Evolutionary conservation across 2,113 vertebrate species (phyloP), one percentile per base, ranked within the genome.

Genomic region (Ursus arctos): DNA sequence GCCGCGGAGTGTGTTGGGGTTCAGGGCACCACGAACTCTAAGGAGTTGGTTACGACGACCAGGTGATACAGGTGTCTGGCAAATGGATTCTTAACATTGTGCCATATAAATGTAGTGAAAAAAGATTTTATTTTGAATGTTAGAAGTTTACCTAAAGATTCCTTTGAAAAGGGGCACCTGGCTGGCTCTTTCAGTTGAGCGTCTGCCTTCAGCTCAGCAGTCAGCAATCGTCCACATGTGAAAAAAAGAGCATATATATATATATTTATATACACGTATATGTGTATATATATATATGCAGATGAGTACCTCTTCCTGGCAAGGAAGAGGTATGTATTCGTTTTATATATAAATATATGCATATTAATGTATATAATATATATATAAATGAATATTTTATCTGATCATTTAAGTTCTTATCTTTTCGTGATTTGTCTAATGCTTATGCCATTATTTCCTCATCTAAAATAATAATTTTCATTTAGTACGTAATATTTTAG

Each of bases 341-440:
- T 47, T 71, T 77, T 16, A 76, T 8, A n/a, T 36, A 31, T 22
- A 49, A 53, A 63, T n/a, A 61, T 55, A 67, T 51, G 14, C 63
- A 36, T 82, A 43, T 47, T 57, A 65, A 21, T 40, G 40, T 40
- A 40, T 40, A 40, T 40, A 40, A 40, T 40, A 40, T 40, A 40
- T 40, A 40, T 47, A 83, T 59, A 49, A 7, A 91, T 61, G 51
- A 36, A 33, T 69, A 93, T 51, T 88, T 92, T 72, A 67, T 16
- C 47, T 93, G 31, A 61, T 67, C 1, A 67, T 28, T 28, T 24
- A 40, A 80, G 55, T 90, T 69, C 6, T 0, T 15, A 86, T 14
- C 24, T 89, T 97, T 93, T 49, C 94, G 72, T 47, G 36, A 80
- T 97, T 79, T 79, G 82, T 89, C 51, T 69, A 85, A 91, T 57